A percentile compares a stretch with the other conserved stretches of the same genome.
phyloP scores from a whole-genome alignment of 2,888 invertebrate genomes.

The Drosophila mayaguana region DNA sequence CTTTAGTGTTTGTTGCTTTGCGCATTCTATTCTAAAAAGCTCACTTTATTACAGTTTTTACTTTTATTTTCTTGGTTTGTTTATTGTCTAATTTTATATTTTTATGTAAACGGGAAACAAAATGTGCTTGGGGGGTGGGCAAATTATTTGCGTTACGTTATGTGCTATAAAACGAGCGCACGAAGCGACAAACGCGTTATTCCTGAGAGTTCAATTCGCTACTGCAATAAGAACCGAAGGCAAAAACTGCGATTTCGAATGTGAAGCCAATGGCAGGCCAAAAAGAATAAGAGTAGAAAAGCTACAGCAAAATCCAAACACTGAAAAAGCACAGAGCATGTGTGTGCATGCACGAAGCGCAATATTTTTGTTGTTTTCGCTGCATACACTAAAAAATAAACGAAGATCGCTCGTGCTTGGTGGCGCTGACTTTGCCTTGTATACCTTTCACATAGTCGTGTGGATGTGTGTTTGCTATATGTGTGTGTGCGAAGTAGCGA shows the following conservation, averaged over 20 bases:
- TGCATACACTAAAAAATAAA: slow-evolving; percentile 58
- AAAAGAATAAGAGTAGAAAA: slow-evolving; percentile 52
- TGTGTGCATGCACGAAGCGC: slow-evolving; percentile 59
- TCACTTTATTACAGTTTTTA: slow-evolving; percentile 28
- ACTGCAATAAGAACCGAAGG: slow-evolving; percentile 56
- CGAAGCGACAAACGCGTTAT: slow-evolving; percentile 70
- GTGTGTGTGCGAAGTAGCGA: slow-evolving; percentile 46
- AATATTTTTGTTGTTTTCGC: slow-evolving; percentile 49
- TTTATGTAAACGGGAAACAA: slow-evolving; percentile 52
- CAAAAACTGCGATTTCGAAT: slow-evolving; percentile 18
- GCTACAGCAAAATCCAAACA: slow-evolving; percentile 52
- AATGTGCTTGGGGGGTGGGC: slow-evolving; percentile 11
- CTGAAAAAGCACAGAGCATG: slow-evolving; percentile 37
- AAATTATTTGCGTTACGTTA: slow-evolving; percentile 44
- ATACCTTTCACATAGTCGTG: slow-evolving; percentile 37
- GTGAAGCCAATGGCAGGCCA: slow-evolving; percentile 53
- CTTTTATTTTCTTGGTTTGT: not conserved
- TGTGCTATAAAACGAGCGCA: slow-evolving; percentile 48
- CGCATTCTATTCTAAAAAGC: slow-evolving; percentile 34
- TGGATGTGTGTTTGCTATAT: not conserved
- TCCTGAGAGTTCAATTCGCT: slow-evolving; percentile 81
- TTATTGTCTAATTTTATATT: slow-evolving; percentile 8
- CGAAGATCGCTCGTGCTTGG: slow-evolving; percentile 65
- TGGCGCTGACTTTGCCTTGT: slow-evolving; percentile 34
- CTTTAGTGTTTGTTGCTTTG: slow-evolving; percentile 51